Evolutionary conservation across 2,113 vertebrate genomes (phyloP).

Genomic region (Pseudorectes ferrugineus): DNA sequence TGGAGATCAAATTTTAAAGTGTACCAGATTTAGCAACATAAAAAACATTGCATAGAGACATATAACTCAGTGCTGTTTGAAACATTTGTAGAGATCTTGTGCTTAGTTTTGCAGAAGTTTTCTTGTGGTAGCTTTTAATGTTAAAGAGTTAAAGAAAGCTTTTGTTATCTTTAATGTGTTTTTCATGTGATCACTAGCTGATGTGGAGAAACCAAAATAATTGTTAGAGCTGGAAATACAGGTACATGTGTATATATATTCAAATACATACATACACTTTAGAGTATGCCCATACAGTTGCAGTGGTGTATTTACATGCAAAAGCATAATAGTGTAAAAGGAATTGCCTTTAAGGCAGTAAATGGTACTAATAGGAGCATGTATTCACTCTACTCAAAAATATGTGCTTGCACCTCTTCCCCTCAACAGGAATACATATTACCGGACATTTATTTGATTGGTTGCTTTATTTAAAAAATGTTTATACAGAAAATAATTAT

Average conservation of each 20-base stretch:
- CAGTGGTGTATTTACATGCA: background rate
- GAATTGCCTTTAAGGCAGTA: background rate
- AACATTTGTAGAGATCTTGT: background rate
- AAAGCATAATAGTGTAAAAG: background rate
- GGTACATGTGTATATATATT: rapidly evolving
- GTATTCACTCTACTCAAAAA: background rate
- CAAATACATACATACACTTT: background rate
- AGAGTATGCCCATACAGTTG: background rate
- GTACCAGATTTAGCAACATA: background rate
- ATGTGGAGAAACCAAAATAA: background rate
- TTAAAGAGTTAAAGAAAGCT: background rate
- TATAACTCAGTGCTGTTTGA: background rate
- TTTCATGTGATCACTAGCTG: background rate
- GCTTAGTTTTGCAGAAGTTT: background rate
- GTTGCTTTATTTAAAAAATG: background rate
- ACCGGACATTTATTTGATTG: background rate
- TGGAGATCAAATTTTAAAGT: background rate
- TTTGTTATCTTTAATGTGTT: background rate
- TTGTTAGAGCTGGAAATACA: background rate
- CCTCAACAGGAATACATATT: background rate
- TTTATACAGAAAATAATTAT: background rate
- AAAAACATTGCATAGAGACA: background rate
- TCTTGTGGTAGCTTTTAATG: background rate
- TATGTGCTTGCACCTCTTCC: background rate
- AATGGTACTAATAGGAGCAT: background rate